Evolutionary conservation across 2,888 invertebrate species (phyloP), one percentile per base, ranked within the genome.

Genomic region (Agonopterix subpropinquella): DNA sequence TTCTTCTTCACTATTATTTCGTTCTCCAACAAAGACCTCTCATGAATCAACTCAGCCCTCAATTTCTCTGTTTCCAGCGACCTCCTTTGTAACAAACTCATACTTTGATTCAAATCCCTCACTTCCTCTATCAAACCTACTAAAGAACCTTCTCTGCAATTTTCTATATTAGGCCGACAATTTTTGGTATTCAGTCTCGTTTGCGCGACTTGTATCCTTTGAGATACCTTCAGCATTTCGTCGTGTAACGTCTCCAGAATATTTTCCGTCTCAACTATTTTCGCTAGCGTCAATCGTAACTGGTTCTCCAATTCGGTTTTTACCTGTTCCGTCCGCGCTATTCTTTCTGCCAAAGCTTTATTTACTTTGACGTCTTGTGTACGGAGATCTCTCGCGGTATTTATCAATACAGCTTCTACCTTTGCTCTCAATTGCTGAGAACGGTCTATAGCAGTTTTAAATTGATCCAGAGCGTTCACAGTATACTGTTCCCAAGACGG

Each of bases 401-500:
- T 95, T 28, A 91, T 89, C 2, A 96, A 79, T 18, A 94, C 91
- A 0, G 93, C 91, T 61, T 95, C 93, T 0, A 96, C 89, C 47
- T 93, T 92, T 1, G 89, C 89, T 51, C 96, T 81, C n/a, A 97
- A 76, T 36, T 90, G 87, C 49, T 91, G 91, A 0, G 96, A 96
- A 48, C 91, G 90, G 63, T 93, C 92, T 18, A 94, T 89, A 36
- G 95, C 93, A 45, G 90, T 90, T 67, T 96, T 95, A 47, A 93
- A 93, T 60, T 93, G 91, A 3, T 92, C 91, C 45, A 97, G 78
- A 11, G 92, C 92, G 70, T 94, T 93, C 13, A 92, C 90, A 0
- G 95, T 94, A 62, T 93, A 93, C 62, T 94, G 92, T 58, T 96
- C 95, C 94, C 96, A 97, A 37, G 93, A 93, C 59, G 93, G 92